Evolutionary conservation across 1,140 invertebrate genomes (phyloP).

Genomic region (Neodiprion pinetum): DNA sequence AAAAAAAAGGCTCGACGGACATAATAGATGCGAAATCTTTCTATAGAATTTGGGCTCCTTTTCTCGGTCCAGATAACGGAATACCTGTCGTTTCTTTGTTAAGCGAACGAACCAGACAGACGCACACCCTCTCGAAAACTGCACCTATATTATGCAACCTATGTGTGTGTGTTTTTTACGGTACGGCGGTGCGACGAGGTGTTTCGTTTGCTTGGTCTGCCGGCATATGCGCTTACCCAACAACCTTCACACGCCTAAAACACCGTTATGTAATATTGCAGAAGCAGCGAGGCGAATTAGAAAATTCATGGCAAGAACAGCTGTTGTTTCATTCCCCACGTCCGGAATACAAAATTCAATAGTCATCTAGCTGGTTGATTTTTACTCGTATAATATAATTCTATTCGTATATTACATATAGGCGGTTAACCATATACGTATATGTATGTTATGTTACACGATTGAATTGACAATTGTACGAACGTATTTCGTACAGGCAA

Average conservation of each 20-base stretch:
- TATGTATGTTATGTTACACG: no score
- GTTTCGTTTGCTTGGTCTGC: neutral
- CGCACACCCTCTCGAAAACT: neutral
- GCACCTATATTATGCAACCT: neutral
- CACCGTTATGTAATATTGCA: constrained; percentile 7
- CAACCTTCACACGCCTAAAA: constrained; percentile 5
- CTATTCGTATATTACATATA: no score
- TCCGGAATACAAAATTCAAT: no score
- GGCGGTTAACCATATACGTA: no score
- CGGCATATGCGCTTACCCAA: constrained; percentile 4
- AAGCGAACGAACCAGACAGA: neutral
- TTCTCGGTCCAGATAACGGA: constrained; percentile 7
- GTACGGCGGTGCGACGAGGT: neutral
- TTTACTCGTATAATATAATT: no score
- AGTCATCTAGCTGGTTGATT: no score
- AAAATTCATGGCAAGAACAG: constrained; percentile 1
- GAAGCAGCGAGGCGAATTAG: constrained; percentile 6
- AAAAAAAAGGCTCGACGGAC: neutral
- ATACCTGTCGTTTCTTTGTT: constrained; percentile 7
- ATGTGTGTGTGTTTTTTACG: neutral
- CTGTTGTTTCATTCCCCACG: neutral
- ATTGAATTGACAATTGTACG: no score
- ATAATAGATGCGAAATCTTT: neutral
- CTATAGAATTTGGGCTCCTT: constrained; percentile 7
- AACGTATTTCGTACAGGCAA: no score